Evolutionary conservation across 2,113 vertebrate genomes (phyloP).

Genomic region (Pteronura brasiliensis): DNA sequence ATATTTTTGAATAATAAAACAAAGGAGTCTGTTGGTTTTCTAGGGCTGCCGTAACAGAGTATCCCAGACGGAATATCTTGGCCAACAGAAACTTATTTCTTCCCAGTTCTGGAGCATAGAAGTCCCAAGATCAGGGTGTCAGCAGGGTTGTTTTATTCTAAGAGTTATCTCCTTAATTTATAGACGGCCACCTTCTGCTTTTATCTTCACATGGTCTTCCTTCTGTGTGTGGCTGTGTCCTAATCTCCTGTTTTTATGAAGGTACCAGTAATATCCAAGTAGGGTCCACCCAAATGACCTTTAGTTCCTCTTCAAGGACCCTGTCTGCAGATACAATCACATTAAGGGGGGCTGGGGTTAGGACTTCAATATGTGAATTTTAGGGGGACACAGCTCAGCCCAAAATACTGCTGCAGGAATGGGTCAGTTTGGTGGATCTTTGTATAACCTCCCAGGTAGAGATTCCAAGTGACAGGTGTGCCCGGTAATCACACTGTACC

Average conservation of each 20-base stretch:
- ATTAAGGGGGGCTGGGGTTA: not conserved
- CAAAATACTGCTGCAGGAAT: not conserved
- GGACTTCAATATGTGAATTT: not conserved
- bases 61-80: too few species aligned
- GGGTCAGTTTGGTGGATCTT: not conserved
- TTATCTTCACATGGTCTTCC: not conserved
- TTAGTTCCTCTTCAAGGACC: not conserved
- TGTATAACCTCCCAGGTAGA: not conserved
- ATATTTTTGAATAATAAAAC: not conserved
- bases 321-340: not conserved
- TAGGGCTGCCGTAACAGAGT: not conserved
- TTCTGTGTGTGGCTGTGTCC: not conserved
- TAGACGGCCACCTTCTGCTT: not conserved
- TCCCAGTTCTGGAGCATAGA: not conserved
- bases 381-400: not conserved
- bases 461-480: not conserved
- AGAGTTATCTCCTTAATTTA: not conserved
- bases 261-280: not conserved
- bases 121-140: not conserved
- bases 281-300: not conserved
- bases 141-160: not conserved
- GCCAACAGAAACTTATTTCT: not conserved
- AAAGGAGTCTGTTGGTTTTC: not conserved
- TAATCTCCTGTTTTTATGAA: not conserved
- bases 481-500: not conserved